Evolutionary conservation across 2,888 invertebrate species (phyloP).

Genomic region (Molanna angustata): DNA sequence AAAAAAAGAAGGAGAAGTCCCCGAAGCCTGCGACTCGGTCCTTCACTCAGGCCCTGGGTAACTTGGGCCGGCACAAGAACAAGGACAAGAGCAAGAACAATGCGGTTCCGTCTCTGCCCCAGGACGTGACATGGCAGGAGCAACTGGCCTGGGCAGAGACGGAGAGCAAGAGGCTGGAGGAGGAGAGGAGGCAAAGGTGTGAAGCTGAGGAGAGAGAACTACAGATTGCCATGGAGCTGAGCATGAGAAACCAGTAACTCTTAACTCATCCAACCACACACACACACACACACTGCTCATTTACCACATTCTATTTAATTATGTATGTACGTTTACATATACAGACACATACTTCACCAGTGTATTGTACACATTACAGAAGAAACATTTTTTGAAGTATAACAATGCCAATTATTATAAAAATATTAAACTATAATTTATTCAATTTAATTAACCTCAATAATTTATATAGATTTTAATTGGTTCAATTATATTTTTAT

Average conservation of each 20-base stretch:
- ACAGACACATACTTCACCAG: too few species aligned
- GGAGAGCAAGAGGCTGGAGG: conserved; percentile 63
- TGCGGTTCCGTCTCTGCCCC: conserved; percentile 33
- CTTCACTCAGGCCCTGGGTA: conserved; percentile 47
- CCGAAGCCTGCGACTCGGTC: conserved; percentile 50
- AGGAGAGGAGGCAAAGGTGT: conserved; percentile 57
- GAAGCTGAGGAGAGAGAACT: conserved; percentile 70
- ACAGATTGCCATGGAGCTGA: conserved; percentile 68
- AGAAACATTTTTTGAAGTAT: too few species aligned
- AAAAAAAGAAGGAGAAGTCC: conserved; percentile 46
- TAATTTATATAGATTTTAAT: too few species aligned
- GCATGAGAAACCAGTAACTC: conserved; percentile 40
- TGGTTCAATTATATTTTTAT: too few species aligned
- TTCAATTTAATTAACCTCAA: too few species aligned
- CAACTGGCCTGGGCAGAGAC: conserved; percentile 73
- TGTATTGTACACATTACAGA: too few species aligned
- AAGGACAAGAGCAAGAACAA: conserved; percentile 19
- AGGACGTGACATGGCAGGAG: conserved; percentile 55
- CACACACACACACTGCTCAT: too few species aligned
- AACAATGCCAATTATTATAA: too few species aligned
- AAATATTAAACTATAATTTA: too few species aligned
- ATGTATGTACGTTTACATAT: too few species aligned
- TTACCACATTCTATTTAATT: too few species aligned
- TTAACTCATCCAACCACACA: too few species aligned
- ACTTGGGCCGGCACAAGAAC: conserved; percentile 47